A percentile compares a stretch with the other conserved stretches of the same genome.
Evolutionary conservation across 2,888 invertebrate genomes (phyloP).

Genomic region (Pachliopta kotzebuea): DNA sequence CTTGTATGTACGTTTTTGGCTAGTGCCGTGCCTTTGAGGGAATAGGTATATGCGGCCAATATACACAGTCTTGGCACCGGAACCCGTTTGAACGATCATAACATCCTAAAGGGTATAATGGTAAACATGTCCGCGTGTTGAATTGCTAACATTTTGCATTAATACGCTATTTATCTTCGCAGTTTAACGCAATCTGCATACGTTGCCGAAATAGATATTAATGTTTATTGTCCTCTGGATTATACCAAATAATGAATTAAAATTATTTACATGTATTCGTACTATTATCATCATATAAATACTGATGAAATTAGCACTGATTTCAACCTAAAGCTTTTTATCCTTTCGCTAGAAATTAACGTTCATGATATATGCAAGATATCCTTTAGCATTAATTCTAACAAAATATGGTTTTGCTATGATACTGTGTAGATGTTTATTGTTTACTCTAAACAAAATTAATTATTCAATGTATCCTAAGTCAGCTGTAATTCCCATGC

Average conservation of each 20-base stretch:
- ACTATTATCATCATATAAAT: background rate
- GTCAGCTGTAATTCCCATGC: no score
- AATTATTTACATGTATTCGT: background rate
- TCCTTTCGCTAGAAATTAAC: no score
- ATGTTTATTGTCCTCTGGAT: conserved; percentile 22
- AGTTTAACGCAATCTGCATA: conserved; percentile 28
- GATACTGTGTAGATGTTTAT: no score
- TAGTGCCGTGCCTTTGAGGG: conserved; percentile 12
- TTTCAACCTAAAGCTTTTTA: background rate
- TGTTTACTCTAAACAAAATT: no score
- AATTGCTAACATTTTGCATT: conserved; percentile 25
- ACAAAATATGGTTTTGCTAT: no score
- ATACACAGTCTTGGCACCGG: conserved; percentile 15
- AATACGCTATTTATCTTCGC: conserved; percentile 27
- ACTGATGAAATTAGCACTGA: background rate
- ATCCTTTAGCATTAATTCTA: no score
- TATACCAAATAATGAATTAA: conserved; percentile 13
- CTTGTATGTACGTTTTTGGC: conserved; percentile 22
- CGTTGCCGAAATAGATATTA: conserved; percentile 25
- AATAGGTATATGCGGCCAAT: conserved; percentile 13
- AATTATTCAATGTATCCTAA: no score
- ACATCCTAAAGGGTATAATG: conserved; percentile 20
- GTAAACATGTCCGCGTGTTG: conserved; percentile 17
- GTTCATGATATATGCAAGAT: no score
- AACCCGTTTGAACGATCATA: conserved; percentile 19